Evolutionary conservation across 2,888 invertebrate genomes (phyloP).

Genomic region (Luffia ferchaultella): DNA sequence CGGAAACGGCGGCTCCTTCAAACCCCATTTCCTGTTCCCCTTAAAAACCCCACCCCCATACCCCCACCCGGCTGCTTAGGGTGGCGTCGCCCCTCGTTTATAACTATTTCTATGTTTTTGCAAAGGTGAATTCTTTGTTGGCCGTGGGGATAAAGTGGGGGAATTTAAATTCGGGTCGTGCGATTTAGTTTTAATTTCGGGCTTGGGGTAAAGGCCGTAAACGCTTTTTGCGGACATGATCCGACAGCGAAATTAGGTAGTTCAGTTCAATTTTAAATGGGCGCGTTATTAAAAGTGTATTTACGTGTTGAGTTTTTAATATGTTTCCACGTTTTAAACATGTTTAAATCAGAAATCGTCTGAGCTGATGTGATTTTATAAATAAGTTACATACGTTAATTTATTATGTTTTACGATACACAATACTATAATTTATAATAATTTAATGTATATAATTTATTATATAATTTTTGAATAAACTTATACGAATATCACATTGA

Average conservation of each 20-base stretch:
- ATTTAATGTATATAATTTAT: too few relatives aligned
- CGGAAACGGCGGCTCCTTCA: constrained; percentile 51
- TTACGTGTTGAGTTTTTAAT: neutral
- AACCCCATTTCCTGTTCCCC: constrained; percentile 53
- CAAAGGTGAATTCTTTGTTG: constrained; percentile 51
- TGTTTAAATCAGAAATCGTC: too few relatives aligned
- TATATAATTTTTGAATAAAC: too few relatives aligned
- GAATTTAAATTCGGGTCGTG: constrained; percentile 55
- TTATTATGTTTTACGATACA: too few relatives aligned
- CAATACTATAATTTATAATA: too few relatives aligned
- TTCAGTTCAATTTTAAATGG: constrained; percentile 1
- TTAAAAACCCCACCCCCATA: neutral
- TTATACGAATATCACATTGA: too few relatives aligned
- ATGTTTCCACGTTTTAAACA: too few relatives aligned
- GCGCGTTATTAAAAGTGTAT: neutral
- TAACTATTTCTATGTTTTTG: constrained; percentile 63
- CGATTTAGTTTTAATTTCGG: constrained; percentile 60
- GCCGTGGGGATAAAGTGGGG: constrained; percentile 40
- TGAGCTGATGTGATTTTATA: too few relatives aligned
- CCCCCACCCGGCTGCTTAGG: constrained; percentile 26
- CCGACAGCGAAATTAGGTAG: constrained; percentile 4
- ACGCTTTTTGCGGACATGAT: constrained; percentile 9
- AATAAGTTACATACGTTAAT: too few relatives aligned
- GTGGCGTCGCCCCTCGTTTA: constrained; percentile 29
- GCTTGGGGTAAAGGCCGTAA: constrained; percentile 27